Percentiles rank a stretch among this genome's conserved stretches.
Conservation (phyloP, 2,113 vertebrate genomes). For the Corapipo altera region DNA sequence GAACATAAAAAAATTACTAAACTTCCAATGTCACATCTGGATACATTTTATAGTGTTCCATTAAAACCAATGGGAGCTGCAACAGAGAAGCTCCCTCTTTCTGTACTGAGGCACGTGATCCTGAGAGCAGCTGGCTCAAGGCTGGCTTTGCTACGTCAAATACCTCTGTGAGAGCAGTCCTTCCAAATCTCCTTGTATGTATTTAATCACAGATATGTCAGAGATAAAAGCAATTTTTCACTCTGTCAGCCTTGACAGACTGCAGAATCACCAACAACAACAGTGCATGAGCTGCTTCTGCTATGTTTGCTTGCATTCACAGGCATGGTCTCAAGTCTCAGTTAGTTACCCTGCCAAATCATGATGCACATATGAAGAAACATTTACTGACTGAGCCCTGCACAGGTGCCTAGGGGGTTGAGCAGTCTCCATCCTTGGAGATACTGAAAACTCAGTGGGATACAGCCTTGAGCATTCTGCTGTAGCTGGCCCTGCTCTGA, state of each 20-base stretch:
- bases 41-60: neutral
- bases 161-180: neutral
- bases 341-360: neutral
- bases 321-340: neutral
- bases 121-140: neutral
- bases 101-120: neutral
- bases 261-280: neutral
- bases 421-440: neutral
- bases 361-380: fast-evolving
- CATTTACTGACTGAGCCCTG: neutral
- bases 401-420: neutral
- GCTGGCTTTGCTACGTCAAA: neutral
- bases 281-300: neutral
- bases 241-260: neutral
- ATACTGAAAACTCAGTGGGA: neutral
- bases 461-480: neutral
- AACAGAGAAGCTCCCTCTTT: neutral
- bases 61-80: neutral
- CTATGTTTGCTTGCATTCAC: neutral
- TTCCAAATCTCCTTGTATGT: slow-evolving; percentile 12
- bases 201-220: neutral
- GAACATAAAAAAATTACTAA: neutral
- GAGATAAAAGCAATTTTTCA: neutral
- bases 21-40: neutral
- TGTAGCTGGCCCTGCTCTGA: neutral